Evolutionary conservation across 2,888 invertebrate genomes (phyloP), one percentile per base, ranked within the genome.

Genomic region (Anagyrus pseudococci): DNA sequence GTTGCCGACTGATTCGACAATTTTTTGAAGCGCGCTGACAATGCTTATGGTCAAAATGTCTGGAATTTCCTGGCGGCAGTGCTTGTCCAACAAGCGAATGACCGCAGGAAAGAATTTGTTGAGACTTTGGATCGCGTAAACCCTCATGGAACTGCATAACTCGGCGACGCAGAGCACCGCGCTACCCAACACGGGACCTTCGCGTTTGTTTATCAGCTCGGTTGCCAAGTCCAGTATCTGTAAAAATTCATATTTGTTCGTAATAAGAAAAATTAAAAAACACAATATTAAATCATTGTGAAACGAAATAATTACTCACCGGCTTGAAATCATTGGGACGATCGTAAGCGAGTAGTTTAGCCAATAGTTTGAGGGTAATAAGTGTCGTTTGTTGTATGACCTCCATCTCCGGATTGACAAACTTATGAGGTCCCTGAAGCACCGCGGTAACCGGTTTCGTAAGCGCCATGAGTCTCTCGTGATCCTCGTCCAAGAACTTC

Each of bases 321-420:
- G 86, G 83, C 66, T 88, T 86, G 74, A 96, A 95, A 33, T 87
- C 84, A 7, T 86, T 85, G 0, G 91, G 89, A 69, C 91, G 84
- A 22, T 87, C 83, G 0, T 83, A 73, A 0, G 91, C 93, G 49
- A 94, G 80, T 63, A 88, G 81, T 76, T 89, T 89, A 0, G 92
- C 89, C n/a, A 96, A 78, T 15, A 95, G 80, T 79, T 96, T 96
- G 47, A 96, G 79, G 0, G 92, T 90, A 46, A 94, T 84, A 26
- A 97, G 82, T 0, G 93, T 91, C 0, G 91, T 91, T 82, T 96
- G 96, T 71, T 93, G 89, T 67, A 91, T 88, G 19, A 88, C 78
- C 70, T 89, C 88, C 47, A 85, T 75, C 72, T 92, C 91, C 64
- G 85, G 86, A 37, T 79, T 78, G 1, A 78, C 74, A n/a, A 82